Percentiles rank a stretch among this genome's conserved stretches.
phyloP scores from a whole-genome alignment of 2,797 vertebrate genomes.

The Ctenopoma multispine region DNA sequence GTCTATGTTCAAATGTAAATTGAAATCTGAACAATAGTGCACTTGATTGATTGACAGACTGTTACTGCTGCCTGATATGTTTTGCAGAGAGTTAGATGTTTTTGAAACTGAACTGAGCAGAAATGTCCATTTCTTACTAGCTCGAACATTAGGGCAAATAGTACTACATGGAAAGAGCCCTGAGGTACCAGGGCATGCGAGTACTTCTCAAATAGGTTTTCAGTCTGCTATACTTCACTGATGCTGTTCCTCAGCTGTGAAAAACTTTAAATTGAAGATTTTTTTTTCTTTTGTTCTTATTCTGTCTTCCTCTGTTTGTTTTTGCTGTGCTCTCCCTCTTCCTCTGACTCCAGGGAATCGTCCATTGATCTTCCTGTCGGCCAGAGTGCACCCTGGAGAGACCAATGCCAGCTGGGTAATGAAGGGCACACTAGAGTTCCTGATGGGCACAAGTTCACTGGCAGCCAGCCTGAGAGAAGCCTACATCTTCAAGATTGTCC shows the following conservation, averaged over 20 bases:
- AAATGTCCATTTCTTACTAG: conserved; percentile 5
- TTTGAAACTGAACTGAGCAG: background rate
- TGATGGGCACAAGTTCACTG: conserved; percentile 91
- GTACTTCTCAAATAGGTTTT: conserved; percentile 22
- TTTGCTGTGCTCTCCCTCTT: conserved; percentile 31
- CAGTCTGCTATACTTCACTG: conserved; percentile 9
- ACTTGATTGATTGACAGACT: background rate
- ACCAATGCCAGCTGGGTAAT: conserved; percentile 99
- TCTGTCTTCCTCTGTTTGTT: conserved; percentile 27
- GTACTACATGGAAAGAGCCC: background rate
- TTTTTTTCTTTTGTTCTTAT: conserved; percentile 17
- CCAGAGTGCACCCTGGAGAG: conserved; percentile 98
- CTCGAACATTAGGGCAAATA: conserved; percentile 25
- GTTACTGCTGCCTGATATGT: background rate
- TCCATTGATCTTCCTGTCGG: conserved; percentile 94
- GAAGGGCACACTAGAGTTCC: conserved; percentile 97
- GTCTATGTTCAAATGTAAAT: background rate
- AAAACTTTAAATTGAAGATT: conserved; percentile 53
- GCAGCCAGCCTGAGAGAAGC: conserved; percentile 93
- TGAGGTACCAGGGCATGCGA: background rate
- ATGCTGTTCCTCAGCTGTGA: conserved; percentile 29
- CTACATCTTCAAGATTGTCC: conserved; percentile 98
- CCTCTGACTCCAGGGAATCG: conserved; percentile 89
- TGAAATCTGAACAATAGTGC: background rate
- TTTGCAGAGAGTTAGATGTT: background rate